Conservation (phyloP, 2,888 invertebrate genomes). For the Deilephila porcellus region DNA sequence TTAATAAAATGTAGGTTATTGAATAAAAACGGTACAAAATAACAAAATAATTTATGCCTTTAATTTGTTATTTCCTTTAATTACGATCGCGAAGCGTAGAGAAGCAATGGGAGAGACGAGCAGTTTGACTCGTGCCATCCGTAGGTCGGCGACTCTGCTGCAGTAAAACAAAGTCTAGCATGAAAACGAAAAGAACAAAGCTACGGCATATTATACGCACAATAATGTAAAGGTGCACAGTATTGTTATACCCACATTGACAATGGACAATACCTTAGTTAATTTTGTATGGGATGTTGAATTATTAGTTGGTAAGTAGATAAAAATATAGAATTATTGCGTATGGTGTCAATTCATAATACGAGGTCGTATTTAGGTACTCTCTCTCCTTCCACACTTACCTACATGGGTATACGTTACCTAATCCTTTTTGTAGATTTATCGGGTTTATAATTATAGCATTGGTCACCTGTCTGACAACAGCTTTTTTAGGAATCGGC, state of each 20-base stretch:
- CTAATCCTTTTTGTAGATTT: too few species aligned
- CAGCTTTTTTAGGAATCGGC: too few species aligned
- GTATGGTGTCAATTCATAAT: too few species aligned
- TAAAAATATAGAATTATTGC: too few species aligned
- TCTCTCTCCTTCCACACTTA: too few species aligned
- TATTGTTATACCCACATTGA: neutral
- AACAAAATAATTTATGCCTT: neutral
- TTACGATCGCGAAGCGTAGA: neutral
- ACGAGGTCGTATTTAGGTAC: too few species aligned
- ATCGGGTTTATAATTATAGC: too few species aligned
- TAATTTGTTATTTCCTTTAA: neutral
- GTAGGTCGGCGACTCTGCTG: constrained; percentile 67
- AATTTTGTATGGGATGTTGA: neutral
- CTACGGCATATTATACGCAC: neutral
- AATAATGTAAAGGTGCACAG: constrained; percentile 10
- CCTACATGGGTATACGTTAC: too few species aligned
- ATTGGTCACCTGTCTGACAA: too few species aligned
- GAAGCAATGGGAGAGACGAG: constrained; percentile 36
- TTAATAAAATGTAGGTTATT: neutral
- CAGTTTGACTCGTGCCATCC: constrained; percentile 79
- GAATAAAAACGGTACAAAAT: neutral
- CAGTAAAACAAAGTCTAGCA: constrained; percentile 28
- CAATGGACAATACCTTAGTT: neutral
- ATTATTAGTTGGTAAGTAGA: neutral
- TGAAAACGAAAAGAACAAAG: constrained; percentile 31